These are phyloP conservation scores for Orestias chungarensis DNA, from an alignment of 2,797 vertebrate species.

Conservation along the genomic window DNA sequence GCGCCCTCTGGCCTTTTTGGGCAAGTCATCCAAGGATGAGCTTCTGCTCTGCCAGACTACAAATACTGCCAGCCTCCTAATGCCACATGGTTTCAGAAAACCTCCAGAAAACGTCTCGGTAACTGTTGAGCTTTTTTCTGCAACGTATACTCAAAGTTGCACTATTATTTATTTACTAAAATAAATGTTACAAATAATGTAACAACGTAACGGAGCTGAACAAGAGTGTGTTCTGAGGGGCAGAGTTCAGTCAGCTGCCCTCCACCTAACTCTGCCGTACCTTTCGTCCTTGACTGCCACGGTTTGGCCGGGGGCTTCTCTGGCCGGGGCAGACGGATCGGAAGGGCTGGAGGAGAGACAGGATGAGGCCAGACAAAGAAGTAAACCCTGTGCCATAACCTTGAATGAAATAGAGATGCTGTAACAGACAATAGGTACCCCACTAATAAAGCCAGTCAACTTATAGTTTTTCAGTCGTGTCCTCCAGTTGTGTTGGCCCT, in stretches of 20 bases:
- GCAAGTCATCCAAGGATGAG: constrained; percentile 69
- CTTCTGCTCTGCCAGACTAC: constrained; percentile 54
- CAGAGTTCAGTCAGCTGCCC: constrained; percentile 19
- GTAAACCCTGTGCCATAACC: constrained; percentile 57
- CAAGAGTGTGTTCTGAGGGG: constrained; percentile 6
- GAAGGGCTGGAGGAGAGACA: constrained; percentile 64
- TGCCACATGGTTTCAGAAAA: constrained; percentile 48
- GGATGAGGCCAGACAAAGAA: constrained; percentile 60
- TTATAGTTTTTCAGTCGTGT: constrained; percentile 39
- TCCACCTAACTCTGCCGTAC: constrained; percentile 29
- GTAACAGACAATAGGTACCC: constrained; percentile 50
- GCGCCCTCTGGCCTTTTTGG: constrained; percentile 71
- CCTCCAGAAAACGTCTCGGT: constrained; percentile 22
- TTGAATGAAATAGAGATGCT: constrained; percentile 60
- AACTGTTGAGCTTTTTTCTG: background rate
- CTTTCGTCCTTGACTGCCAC: constrained; percentile 57
- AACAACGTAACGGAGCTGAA: background rate
- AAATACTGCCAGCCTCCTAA: constrained; percentile 60
- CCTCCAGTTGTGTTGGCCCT: constrained; percentile 32
- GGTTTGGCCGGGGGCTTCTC: constrained; percentile 54
- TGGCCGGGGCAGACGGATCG: constrained; percentile 59
- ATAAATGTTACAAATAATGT: background rate
- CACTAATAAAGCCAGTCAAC: constrained; percentile 46
- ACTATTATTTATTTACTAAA: background rate
- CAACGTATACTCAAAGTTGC: background rate